Conservation (phyloP, 2,797 vertebrate species). For the Thaleichthys pacificus region DNA sequence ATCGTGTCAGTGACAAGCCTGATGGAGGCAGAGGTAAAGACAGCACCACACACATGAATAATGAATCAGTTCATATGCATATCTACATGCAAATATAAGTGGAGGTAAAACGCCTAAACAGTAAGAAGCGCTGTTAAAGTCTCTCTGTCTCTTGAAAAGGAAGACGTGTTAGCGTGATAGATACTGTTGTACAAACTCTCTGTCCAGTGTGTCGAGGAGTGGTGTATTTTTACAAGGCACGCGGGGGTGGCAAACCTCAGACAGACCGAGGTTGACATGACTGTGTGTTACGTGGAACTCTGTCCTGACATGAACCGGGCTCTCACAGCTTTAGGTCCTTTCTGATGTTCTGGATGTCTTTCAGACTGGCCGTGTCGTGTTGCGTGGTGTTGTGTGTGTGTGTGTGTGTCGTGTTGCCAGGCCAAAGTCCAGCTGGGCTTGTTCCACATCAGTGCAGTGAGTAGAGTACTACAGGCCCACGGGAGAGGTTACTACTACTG, state of each 20-base stretch:
- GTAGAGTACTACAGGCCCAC: slow-evolving; percentile 10
- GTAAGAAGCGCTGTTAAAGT: slow-evolving; percentile 48
- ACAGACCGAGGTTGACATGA: slow-evolving; percentile 23
- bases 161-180: background rate
- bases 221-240: slow-evolving; percentile 39
- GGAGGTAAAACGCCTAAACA: slow-evolving; percentile 61
- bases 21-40: slow-evolving; percentile 69
- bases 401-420: slow-evolving; percentile 69
- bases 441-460: slow-evolving; percentile 75
- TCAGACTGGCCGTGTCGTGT: slow-evolving; percentile 52
- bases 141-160: background rate
- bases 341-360: slow-evolving; percentile 87
- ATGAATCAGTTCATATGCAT: slow-evolving; percentile 73
- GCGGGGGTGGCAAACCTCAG: slow-evolving; percentile 47
- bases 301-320: slow-evolving; percentile 67
- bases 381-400: slow-evolving; percentile 54
- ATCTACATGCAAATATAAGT: slow-evolving; percentile 61
- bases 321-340: slow-evolving; percentile 79
- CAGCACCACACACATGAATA: slow-evolving; percentile 68
- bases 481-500: background rate
- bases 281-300: slow-evolving; percentile 49
- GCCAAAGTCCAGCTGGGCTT: slow-evolving; percentile 83
- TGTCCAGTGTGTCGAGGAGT: slow-evolving; percentile 7
- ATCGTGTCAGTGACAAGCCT: slow-evolving; percentile 69
- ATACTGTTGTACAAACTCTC: background rate